A percentile compares a stretch with the other conserved stretches of the same genome.
phyloP scores from a whole-genome alignment of 2,888 invertebrate genomes.

The Charanyca ferruginea region DNA sequence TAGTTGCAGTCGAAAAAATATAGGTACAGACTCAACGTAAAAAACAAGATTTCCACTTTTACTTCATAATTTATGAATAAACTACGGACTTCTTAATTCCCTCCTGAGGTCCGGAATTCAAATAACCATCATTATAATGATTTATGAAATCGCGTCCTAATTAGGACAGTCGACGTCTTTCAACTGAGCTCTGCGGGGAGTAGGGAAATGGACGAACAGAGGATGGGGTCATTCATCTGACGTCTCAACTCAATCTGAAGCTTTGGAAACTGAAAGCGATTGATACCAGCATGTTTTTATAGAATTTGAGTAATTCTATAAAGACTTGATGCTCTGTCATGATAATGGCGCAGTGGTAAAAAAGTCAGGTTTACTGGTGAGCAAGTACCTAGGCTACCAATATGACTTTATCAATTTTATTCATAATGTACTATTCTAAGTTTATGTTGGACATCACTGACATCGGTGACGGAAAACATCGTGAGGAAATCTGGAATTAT shows the following conservation, averaged over 20 bases:
- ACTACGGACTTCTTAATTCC: slow-evolving; percentile 58
- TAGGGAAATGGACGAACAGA: slow-evolving; percentile 70
- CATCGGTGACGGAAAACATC: too few species aligned
- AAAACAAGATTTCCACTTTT: slow-evolving; percentile 7
- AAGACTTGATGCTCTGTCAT: too few species aligned
- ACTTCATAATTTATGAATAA: slow-evolving; percentile 46
- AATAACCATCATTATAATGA: slow-evolving; percentile 79
- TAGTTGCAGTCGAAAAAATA: slow-evolving; percentile 2
- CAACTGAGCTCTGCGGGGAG: slow-evolving; percentile 72
- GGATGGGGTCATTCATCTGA: slow-evolving; percentile 69
- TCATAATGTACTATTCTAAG: too few species aligned
- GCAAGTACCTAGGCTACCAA: too few species aligned
- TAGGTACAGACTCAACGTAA: not conserved
- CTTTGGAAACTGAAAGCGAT: slow-evolving; percentile 54
- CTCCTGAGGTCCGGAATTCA: slow-evolving; percentile 65
- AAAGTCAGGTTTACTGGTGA: too few species aligned
- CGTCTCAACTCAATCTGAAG: slow-evolving; percentile 62
- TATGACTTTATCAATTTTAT: too few species aligned
- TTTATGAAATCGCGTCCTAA: slow-evolving; percentile 79
- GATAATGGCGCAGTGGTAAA: too few species aligned
- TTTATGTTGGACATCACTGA: too few species aligned
- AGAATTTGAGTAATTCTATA: slow-evolving; percentile 13
- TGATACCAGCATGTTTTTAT: slow-evolving; percentile 27
- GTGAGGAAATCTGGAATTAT: too few species aligned
- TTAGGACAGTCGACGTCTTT: slow-evolving; percentile 80